Conservation (phyloP, 2,113 vertebrate species). For the Tachysurus vachellii region DNA sequence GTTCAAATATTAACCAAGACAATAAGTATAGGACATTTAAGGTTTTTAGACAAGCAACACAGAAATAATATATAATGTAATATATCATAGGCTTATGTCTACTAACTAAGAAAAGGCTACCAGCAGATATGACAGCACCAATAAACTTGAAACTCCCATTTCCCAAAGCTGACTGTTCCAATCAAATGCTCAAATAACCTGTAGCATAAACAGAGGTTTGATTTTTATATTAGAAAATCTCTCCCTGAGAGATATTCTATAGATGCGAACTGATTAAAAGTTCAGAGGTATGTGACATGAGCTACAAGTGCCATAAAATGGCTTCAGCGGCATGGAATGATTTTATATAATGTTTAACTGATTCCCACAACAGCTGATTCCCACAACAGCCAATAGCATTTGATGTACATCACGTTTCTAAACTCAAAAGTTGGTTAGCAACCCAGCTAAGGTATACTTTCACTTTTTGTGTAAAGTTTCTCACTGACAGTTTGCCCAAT, state of each 20-base stretch:
- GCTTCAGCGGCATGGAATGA: neutral
- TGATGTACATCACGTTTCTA: neutral
- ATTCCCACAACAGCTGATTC: neutral
- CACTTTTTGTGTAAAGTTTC: neutral
- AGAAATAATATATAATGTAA: neutral
- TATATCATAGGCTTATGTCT: neutral
- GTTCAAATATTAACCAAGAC: conserved; percentile 1
- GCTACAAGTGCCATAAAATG: neutral
- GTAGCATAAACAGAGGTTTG: neutral
- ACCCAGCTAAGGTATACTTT: neutral
- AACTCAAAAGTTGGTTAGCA: neutral
- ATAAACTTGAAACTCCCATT: neutral
- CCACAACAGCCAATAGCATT: neutral
- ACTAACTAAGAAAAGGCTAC: neutral
- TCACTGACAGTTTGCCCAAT: neutral
- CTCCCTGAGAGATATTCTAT: neutral
- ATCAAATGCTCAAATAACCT: neutral
- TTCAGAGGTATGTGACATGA: neutral
- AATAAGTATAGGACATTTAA: neutral
- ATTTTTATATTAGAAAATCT: neutral
- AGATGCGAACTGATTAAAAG: neutral
- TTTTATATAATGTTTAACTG: neutral
- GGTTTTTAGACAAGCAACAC: neutral
- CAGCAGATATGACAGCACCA: neutral
- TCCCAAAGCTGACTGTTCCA: neutral